Conservation (phyloP, 2,888 invertebrate species). For the Heteromyza rotundicornis region DNA sequence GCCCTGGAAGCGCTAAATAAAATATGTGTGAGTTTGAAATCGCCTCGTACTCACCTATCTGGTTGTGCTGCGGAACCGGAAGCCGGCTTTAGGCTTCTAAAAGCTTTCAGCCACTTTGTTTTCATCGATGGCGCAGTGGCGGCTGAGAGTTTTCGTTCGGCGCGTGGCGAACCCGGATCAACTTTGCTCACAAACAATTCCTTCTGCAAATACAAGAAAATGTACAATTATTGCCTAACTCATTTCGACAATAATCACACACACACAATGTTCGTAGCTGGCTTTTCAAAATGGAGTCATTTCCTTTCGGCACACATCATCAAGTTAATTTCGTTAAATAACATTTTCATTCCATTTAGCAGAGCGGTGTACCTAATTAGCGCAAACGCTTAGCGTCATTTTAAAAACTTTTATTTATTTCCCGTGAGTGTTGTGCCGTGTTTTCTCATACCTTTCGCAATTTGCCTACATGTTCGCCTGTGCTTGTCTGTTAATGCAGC, state of each 20-base stretch:
- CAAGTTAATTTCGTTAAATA: no score
- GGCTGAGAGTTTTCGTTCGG: conserved; percentile 84
- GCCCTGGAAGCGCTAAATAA: no score
- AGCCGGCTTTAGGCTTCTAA: conserved; percentile 90
- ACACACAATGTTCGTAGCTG: background rate
- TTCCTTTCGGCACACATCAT: background rate
- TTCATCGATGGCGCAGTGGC: conserved; percentile 90
- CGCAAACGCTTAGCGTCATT: no score
- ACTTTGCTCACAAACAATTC: conserved; percentile 82
- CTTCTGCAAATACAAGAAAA: conserved; percentile 69
- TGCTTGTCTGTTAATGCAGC: no score
- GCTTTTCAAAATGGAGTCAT: background rate
- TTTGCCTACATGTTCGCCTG: no score
- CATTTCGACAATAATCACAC: no score
- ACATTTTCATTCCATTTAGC: no score
- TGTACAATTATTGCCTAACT: no score
- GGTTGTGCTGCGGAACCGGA: conserved; percentile 65
- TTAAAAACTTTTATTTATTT: background rate
- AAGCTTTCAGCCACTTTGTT: conserved; percentile 97
- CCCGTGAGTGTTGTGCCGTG: no score
- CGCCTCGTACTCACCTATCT: conserved; percentile 69
- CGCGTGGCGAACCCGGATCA: conserved; percentile 69
- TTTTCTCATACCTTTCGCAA: no score
- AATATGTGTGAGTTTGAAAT: background rate
- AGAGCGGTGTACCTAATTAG: no score